These are phyloP conservation scores for Oncorhynchus kisutch DNA, from an alignment of 2,113 vertebrate species.

Conservation along the genomic window DNA sequence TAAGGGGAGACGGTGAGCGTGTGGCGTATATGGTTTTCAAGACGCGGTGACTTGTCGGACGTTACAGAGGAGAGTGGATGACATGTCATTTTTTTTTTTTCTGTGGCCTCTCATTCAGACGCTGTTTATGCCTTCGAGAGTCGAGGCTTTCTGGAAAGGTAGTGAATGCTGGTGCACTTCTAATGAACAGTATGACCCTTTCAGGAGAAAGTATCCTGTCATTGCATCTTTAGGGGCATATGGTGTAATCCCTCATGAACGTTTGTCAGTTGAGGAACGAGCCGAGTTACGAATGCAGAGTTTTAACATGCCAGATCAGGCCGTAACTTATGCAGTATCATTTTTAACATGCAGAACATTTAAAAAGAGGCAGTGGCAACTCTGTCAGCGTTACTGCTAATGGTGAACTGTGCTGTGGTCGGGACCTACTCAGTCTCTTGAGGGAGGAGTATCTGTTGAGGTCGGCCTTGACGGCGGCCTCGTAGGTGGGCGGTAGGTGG, in stretches of 20 bases:
- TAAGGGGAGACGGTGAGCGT: constrained; percentile 22
- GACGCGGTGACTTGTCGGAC: no score
- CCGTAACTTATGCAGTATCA: not conserved
- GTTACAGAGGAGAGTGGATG: not conserved
- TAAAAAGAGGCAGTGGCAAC: not conserved
- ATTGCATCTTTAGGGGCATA: not conserved
- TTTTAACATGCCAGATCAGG: no score
- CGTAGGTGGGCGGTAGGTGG: constrained; percentile 95
- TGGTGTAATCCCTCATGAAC: not conserved
- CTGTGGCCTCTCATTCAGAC: constrained; percentile 3
- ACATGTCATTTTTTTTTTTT: not conserved
- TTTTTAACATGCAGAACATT: constrained; percentile 17
- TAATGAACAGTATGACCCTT: not conserved
- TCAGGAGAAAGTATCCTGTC: not conserved
- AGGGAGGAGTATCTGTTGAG: constrained; percentile 95
- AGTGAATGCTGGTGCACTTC: not conserved
- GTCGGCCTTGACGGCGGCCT: constrained; percentile 92
- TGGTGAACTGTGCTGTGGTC: constrained; percentile 5
- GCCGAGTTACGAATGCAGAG: no score
- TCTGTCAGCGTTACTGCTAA: constrained; percentile 14
- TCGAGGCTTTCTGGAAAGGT: not conserved
- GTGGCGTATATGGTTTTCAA: constrained; percentile 3
- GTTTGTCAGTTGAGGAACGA: not conserved
- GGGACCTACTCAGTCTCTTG: constrained; percentile 95
- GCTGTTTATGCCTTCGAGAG: not conserved